A percentile compares a stretch with the other conserved stretches of the same genome.
phyloP scores from a whole-genome alignment of 2,797 vertebrate genomes.

The Lepilemur septentrionalis region DNA sequence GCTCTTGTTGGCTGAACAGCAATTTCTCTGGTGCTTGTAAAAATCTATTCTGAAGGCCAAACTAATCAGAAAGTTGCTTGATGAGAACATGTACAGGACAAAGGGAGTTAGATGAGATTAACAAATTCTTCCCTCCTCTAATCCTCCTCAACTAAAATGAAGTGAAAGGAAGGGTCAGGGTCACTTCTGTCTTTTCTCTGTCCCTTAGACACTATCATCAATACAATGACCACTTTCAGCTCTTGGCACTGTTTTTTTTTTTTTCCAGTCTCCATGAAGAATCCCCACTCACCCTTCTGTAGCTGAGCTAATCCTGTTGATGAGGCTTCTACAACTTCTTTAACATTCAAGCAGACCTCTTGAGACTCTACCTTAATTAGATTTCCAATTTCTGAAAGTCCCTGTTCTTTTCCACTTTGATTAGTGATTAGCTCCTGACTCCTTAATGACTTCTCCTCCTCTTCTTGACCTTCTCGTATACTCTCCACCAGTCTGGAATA shows the following conservation, averaged over 20 bases:
- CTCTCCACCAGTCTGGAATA: background rate
- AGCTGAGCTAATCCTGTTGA: slow-evolving; percentile 11
- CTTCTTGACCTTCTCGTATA: background rate
- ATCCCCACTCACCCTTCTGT: background rate
- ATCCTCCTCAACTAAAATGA: background rate
- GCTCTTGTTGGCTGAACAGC: slow-evolving; percentile 8
- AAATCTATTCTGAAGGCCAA: slow-evolving; percentile 43
- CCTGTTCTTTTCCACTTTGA: slow-evolving; percentile 15
- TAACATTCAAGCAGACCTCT: background rate
- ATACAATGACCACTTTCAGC: background rate
- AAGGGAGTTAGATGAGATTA: slow-evolving; percentile 16
- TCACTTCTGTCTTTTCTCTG: background rate
- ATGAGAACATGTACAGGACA: background rate
- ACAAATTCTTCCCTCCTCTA: background rate
- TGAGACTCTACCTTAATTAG: slow-evolving; percentile 29
- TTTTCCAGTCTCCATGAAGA: background rate
- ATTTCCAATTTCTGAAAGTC: slow-evolving; percentile 11
- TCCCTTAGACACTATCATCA: background rate
- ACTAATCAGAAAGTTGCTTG: slow-evolving; percentile 41
- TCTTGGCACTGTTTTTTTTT: background rate
- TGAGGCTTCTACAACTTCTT: slow-evolving; percentile 4
- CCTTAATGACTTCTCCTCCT: background rate
- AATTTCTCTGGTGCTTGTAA: slow-evolving; percentile 18
- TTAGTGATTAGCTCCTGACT: background rate
- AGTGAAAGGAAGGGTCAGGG: background rate